Percentiles rank a stretch among this genome's conserved stretches.
Evolutionary conservation across 1,140 invertebrate genomes (phyloP).

Genomic region (Drosophila truncata): DNA sequence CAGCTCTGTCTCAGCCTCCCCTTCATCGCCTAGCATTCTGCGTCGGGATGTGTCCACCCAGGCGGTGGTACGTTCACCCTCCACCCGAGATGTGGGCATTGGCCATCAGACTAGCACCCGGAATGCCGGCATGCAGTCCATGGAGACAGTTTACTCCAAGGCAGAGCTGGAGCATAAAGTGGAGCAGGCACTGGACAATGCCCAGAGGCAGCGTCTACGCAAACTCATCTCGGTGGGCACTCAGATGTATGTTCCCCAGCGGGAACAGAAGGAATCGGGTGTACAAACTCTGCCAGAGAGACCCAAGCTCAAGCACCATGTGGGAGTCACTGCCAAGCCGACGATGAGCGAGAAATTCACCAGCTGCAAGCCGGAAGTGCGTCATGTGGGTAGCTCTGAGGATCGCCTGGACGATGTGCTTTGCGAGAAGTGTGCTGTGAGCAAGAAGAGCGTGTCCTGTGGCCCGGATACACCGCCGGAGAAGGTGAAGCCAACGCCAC

Average conservation of each 20-base stretch:
- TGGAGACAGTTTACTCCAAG: slow-evolving; percentile 66
- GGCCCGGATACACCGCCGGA: slow-evolving; percentile 76
- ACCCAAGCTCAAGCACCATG: slow-evolving; percentile 52
- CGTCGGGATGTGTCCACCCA: slow-evolving; percentile 89
- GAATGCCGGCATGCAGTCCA: slow-evolving; percentile 56
- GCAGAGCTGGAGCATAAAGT: slow-evolving; percentile 61
- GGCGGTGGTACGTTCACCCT: slow-evolving; percentile 83
- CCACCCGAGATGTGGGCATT: slow-evolving; percentile 71
- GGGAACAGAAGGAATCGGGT: slow-evolving; percentile 63
- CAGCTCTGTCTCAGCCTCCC: slow-evolving; percentile 58
- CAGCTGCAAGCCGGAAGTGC: slow-evolving; percentile 82
- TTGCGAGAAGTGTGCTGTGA: slow-evolving; percentile 86
- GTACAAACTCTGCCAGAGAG: slow-evolving; percentile 76
- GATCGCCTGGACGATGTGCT: slow-evolving; percentile 85
- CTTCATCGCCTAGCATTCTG: slow-evolving; percentile 50
- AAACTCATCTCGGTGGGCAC: slow-evolving; percentile 80
- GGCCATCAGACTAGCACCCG: slow-evolving; percentile 42
- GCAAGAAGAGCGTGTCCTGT: slow-evolving; percentile 85
- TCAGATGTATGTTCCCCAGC: slow-evolving; percentile 75
- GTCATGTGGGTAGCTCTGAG: slow-evolving; percentile 86
- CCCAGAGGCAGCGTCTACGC: slow-evolving; percentile 77
- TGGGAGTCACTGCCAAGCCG: slow-evolving; percentile 63
- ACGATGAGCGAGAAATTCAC: slow-evolving; percentile 77
- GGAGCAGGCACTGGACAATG: slow-evolving; percentile 42
- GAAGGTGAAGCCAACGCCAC: slow-evolving; percentile 51